A percentile compares a stretch with the other conserved stretches of the same genome.
These are phyloP conservation scores for Chymomyza caudatula DNA, from an alignment of 2,888 invertebrate genomes.

Conservation along the genomic window DNA sequence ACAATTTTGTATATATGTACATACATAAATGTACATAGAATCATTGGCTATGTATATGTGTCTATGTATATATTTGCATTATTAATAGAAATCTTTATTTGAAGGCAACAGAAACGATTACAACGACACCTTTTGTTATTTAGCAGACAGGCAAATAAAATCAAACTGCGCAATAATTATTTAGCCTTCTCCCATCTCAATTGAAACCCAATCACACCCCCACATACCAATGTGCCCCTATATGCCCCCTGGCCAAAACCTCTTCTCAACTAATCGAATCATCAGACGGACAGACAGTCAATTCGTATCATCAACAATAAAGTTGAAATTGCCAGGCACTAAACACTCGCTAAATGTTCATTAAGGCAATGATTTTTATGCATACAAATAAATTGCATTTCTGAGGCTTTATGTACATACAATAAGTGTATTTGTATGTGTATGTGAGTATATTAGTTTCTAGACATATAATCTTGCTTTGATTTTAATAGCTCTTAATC, in stretches of 20 bases:
- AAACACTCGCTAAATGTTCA: constrained; percentile 1
- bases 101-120: constrained; percentile 28
- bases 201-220: not conserved
- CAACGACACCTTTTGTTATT: not conserved
- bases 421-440: not conserved
- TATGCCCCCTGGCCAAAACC: not conserved
- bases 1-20: not conserved
- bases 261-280: not conserved
- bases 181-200: not conserved
- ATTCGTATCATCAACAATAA: not conserved
- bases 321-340: constrained; percentile 2
- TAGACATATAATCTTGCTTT: not conserved
- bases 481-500: not conserved
- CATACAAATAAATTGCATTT: not conserved
- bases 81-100: constrained; percentile 66
- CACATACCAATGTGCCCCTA: not conserved
- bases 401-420: not conserved
- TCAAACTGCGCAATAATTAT: constrained; percentile 63
- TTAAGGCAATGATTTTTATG: not conserved
- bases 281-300: not conserved
- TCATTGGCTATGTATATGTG: not conserved
- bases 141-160: constrained; percentile 13
- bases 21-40: constrained; percentile 4
- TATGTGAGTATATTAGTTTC: no score
- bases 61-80: constrained; percentile 31